Base-by-base conservation (phyloP, 2,888 invertebrate genomes). In the Ectropis crepuscularia region DNA sequence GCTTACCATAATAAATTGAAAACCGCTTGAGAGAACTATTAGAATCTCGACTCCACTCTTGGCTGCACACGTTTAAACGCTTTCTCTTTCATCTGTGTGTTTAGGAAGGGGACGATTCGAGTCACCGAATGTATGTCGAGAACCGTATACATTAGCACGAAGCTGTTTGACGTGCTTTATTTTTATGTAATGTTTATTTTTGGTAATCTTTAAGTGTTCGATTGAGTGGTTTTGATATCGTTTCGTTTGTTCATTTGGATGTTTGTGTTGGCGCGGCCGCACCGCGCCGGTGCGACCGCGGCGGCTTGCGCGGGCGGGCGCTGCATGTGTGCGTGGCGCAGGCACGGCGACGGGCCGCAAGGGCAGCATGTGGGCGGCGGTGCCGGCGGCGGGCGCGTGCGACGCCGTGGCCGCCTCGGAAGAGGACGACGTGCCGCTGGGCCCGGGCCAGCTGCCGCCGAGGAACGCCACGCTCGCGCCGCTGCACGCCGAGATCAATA, bases 371-470 rank as follows among this genome's bases (percentile, higher is more conserved):
- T 92, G 92, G 92, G 91, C 92, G 79, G 92, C 91, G 64, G 92
- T 92, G 80, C 92, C 92, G 74, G 88, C 90, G 80, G 87, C 88
- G 67, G 82, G 82, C 68, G 88, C 87, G 54, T 85, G 85, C 76
- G 89, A 83, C 71, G 85, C 85, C 72, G 77, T 80, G 64, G 83
- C 76, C 53, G 89, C 71, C 69, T 87, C 74, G 71, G 87, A 83
- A 73, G 93, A 94, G 47, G 94, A 92, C 74, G 90, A 89, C 45
- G 94, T 93, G 82, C 95, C 93, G 80, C 90, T 97, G 69, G 97
- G 97, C 42, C 96, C 97, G 5, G 97, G 96, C 16, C 97, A 97
- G 88, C 94, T 97, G 82, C 95, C 96, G 85, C 97, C 97, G 55
- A 94, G 96, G 73, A 96, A 95, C 76, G 95, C 95, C 77, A 95